phyloP scores from a whole-genome alignment of 2,113 vertebrate species.

The Toxotes chatareus region DNA sequence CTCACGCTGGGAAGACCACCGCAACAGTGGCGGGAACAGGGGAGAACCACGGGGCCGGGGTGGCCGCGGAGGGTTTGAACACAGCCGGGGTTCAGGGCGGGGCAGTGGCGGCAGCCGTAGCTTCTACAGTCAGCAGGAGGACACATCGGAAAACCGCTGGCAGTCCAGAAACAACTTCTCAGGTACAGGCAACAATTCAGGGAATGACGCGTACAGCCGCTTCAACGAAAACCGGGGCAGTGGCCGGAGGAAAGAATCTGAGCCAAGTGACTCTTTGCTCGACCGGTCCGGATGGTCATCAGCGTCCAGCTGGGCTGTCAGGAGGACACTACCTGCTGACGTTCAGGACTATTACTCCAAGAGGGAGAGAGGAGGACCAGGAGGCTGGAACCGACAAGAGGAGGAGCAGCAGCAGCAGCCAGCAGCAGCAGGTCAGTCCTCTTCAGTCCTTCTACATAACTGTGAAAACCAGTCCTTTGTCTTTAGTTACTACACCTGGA shows the following conservation, averaged over 20 bases:
- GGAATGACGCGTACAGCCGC: slow-evolving; percentile 89
- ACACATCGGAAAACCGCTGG: slow-evolving; percentile 89
- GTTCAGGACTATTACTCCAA: slow-evolving; percentile 98
- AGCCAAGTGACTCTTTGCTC: slow-evolving; percentile 85
- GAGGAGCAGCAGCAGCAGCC: slow-evolving; percentile 84
- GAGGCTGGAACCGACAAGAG: slow-evolving; percentile 89
- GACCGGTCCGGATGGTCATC: slow-evolving; percentile 98
- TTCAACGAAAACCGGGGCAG: slow-evolving; percentile 89
- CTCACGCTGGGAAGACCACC: slow-evolving; percentile 86
- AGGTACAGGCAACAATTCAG: slow-evolving; percentile 90
- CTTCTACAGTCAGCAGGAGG: slow-evolving; percentile 82
- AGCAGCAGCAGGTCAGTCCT: slow-evolving; percentile 55
- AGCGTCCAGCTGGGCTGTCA: slow-evolving; percentile 96
- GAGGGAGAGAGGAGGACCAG: slow-evolving; percentile 85
- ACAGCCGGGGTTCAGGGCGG: slow-evolving; percentile 84
- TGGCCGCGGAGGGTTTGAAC: slow-evolving; percentile 80
- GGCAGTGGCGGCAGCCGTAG: slow-evolving; percentile 73
- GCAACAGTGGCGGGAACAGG: slow-evolving; percentile 58
- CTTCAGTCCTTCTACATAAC: neutral
- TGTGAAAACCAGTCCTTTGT: neutral
- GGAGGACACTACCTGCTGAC: slow-evolving; percentile 95
- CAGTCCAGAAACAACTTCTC: slow-evolving; percentile 90
- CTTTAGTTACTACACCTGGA: neutral
- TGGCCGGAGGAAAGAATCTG: slow-evolving; percentile 87
- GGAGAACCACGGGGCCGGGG: slow-evolving; percentile 85